phyloP scores from a whole-genome alignment of 1,140 invertebrate species.

The Drepana arcuata region DNA sequence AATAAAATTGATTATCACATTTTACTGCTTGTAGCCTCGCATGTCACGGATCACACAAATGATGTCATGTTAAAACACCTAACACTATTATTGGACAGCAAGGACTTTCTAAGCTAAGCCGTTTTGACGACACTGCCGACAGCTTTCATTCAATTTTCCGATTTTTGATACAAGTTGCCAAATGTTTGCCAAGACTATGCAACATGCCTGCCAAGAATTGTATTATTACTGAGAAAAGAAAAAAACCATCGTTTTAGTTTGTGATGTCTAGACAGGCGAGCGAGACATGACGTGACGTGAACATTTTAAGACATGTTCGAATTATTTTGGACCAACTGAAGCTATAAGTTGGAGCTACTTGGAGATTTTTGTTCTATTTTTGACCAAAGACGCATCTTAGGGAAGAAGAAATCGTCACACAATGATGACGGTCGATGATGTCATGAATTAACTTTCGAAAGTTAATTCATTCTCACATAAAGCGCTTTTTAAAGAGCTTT shows the following conservation, averaged over 20 bases:
- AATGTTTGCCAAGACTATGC: slow-evolving; percentile 53
- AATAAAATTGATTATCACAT: slow-evolving; percentile 11
- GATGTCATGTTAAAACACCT: too few relatives aligned
- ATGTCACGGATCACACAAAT: slow-evolving; percentile 8
- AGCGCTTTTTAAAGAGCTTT: too few relatives aligned
- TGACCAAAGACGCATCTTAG: too few relatives aligned
- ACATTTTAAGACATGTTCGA: too few relatives aligned
- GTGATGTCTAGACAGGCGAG: slow-evolving; percentile 49
- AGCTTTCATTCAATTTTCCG: slow-evolving; percentile 65
- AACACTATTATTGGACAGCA: slow-evolving; percentile 26
- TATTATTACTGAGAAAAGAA: slow-evolving; percentile 63
- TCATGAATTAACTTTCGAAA: too few relatives aligned
- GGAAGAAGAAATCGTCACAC: too few relatives aligned
- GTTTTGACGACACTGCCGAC: slow-evolving; percentile 22
- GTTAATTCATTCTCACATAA: too few relatives aligned
- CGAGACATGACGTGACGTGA: slow-evolving; percentile 43
- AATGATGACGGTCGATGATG: too few relatives aligned
- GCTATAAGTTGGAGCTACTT: too few relatives aligned
- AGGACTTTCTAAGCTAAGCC: slow-evolving; percentile 22
- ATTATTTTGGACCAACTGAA: too few relatives aligned
- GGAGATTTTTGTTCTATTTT: too few relatives aligned
- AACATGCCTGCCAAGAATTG: slow-evolving; percentile 56
- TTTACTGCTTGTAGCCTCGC: slow-evolving; percentile 21
- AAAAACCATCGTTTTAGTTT: slow-evolving; percentile 35
- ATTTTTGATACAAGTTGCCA: slow-evolving; percentile 42